These are phyloP conservation scores for Diadema setosum DNA, from an alignment of 35 echinoderm and acorn worm genomes.

Conservation along the genomic window DNA sequence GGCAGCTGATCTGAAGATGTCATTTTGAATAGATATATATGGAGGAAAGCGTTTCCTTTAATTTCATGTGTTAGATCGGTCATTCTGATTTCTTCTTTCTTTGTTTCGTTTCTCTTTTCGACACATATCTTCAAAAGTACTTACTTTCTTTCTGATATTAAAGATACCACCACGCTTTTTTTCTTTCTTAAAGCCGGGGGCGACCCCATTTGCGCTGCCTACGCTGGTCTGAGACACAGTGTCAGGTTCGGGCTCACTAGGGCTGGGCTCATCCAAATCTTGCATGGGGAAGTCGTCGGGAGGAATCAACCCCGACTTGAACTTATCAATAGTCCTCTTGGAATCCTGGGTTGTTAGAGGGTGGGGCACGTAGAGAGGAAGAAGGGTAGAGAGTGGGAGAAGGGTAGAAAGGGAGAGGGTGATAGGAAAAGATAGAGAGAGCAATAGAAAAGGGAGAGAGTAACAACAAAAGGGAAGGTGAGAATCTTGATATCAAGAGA, in stretches of 20 bases:
- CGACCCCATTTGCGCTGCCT: neutral
- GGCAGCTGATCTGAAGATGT: neutral
- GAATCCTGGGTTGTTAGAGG: conserved; percentile 11
- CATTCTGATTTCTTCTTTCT: no score
- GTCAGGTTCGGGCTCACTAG: conserved; percentile 1
- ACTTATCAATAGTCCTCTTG: conserved; percentile 35
- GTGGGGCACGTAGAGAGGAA: neutral
- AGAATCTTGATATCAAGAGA: no score
- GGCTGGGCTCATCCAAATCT: conserved; percentile 23
- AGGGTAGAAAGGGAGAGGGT: neutral
- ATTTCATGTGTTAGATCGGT: no score
- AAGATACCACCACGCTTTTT: neutral
- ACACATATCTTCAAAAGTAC: conserved; percentile 16
- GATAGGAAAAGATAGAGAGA: neutral
- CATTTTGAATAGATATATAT: neutral
- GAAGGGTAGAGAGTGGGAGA: no score
- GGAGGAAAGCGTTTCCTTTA: no score
- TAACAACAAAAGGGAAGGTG: neutral
- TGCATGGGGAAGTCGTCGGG: conserved; percentile 49
- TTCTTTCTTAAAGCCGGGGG: neutral
- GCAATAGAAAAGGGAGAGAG: neutral
- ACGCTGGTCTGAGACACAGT: conserved; percentile 24
- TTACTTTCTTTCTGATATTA: neutral
- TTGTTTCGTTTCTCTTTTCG: neutral
- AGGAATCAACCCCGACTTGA: conserved; percentile 38